Evolutionary conservation across 2,797 vertebrate genomes (phyloP).

Genomic region (Mallotus villosus): DNA sequence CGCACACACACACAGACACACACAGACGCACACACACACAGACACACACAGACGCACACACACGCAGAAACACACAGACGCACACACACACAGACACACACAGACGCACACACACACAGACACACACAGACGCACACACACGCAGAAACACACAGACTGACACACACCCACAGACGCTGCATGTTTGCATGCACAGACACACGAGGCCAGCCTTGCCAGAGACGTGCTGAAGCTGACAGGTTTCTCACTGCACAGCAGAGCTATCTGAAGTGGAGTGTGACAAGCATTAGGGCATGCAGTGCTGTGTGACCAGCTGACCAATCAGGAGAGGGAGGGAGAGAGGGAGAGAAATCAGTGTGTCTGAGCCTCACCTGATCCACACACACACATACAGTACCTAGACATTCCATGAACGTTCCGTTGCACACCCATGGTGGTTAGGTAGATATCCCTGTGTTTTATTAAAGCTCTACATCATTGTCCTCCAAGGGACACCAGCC

Average conservation of each 20-base stretch:
- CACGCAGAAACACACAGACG: conserved; percentile 3
- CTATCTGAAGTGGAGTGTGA: conserved; percentile 1
- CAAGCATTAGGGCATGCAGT: no score
- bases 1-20: conserved; percentile 20
- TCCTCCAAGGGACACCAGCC: not conserved
- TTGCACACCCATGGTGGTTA: not conserved
- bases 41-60: conserved; percentile 19
- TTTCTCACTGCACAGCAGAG: not conserved
- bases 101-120: conserved; percentile 12
- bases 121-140: not conserved
- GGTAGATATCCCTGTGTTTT: not conserved
- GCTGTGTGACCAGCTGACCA: no score
- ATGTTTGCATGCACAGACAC: conserved; percentile 6
- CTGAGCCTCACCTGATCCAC: not conserved
- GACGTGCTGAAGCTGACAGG: not conserved
- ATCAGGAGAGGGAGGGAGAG: no score
- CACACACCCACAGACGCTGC: conserved; percentile 1
- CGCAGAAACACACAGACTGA: conserved; percentile 19
- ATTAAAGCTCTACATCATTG: conserved; percentile 1
- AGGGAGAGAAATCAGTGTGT: not conserved
- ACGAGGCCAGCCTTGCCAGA: not conserved
- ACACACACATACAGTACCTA: not conserved
- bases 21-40: not conserved
- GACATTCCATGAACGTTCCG: not conserved
- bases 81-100: conserved; percentile 12